Evolutionary conservation across 1,140 invertebrate species (phyloP), one percentile per base, ranked within the genome.

Genomic region (Drosophila novamexicana): DNA sequence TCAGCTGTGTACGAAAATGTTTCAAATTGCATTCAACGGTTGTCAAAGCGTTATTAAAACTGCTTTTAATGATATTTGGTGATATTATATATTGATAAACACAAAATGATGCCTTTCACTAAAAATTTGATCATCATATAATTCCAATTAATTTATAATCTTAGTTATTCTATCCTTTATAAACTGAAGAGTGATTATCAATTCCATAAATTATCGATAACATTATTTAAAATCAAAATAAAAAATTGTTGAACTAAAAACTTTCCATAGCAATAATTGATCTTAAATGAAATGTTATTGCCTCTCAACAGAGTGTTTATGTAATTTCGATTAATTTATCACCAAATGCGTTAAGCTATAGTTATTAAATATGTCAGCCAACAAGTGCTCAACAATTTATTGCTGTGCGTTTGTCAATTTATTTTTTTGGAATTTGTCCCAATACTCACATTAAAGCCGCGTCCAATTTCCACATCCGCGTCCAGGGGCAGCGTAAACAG

Each of bases 401-500:
- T 32, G n/a, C 40, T 52, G 12, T 40, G 6, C 40, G 42, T 37
- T 52, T 16, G 58, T 45, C 74, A 67, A 77, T 71, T 71, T 29
- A 5, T 29, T 54, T 64, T 22, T 22, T 65, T 39, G 1, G 37
- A 78, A 79, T 76, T 65, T 54, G 70, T 73, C 57, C 58, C 59
- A 54, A 73, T 89, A 92, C 91, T 92, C 75, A 92, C 91, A 81
- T 86, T 90, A 77, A 92, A 92, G 61, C 90, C 88, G n/a, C 91
- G 86, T 81, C 91, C 91, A 78, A 92, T 91, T 88, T 92, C 91
- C 65, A 92, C 90, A 77, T 92, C 91, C 56, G 91, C 91, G 32
- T 89, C 83, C 65, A 90, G 58, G 40, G 91, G 91, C 64, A 92
- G 63, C 36, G 91, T 79, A 62, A 86, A 91, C 37, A 92, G 72